phyloP scores from a whole-genome alignment of 1,140 invertebrate species.

The Anagrus nilaparvatae region DNA sequence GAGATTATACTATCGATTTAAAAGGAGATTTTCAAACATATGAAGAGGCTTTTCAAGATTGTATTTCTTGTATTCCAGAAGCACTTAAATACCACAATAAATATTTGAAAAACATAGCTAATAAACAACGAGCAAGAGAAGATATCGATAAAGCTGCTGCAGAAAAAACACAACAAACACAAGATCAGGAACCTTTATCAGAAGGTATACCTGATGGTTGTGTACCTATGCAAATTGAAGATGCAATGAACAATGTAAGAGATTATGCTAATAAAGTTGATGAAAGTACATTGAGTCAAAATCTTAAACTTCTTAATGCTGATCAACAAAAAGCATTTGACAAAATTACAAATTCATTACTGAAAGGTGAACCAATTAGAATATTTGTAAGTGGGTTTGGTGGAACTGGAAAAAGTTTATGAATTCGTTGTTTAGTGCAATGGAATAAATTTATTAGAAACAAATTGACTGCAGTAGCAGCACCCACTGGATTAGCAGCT shows the following conservation, averaged over 20 bases:
- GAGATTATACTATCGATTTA: too few relatives aligned
- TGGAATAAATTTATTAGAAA: constrained; percentile 16
- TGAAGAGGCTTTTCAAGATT: too few relatives aligned
- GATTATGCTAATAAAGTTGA: constrained; percentile 9
- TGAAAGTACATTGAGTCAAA: constrained; percentile 8
- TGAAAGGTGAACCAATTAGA: constrained; percentile 8
- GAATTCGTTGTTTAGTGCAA: constrained; percentile 14
- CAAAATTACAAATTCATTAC: constrained; percentile 9
- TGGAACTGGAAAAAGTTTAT: constrained; percentile 20
- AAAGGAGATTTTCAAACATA: too few relatives aligned
- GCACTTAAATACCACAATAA: too few relatives aligned
- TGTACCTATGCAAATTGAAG: constrained; percentile 15
- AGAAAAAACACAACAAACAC: too few relatives aligned
- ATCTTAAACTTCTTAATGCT: constrained; percentile 16
- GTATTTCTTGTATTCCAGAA: too few relatives aligned
- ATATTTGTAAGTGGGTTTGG: constrained; percentile 10
- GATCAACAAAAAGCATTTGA: constrained; percentile 20
- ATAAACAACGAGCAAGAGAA: too few relatives aligned
- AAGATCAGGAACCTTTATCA: constrained; percentile 12
- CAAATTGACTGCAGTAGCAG: constrained; percentile 21
- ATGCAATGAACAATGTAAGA: constrained; percentile 18
- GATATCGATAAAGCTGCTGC: too few relatives aligned
- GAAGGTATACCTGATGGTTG: constrained; percentile 5
- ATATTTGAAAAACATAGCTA: too few relatives aligned
- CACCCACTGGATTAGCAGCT: constrained; percentile 23